phyloP scores from a whole-genome alignment of 2,888 invertebrate species.

The Eupithecia dodoneata region DNA sequence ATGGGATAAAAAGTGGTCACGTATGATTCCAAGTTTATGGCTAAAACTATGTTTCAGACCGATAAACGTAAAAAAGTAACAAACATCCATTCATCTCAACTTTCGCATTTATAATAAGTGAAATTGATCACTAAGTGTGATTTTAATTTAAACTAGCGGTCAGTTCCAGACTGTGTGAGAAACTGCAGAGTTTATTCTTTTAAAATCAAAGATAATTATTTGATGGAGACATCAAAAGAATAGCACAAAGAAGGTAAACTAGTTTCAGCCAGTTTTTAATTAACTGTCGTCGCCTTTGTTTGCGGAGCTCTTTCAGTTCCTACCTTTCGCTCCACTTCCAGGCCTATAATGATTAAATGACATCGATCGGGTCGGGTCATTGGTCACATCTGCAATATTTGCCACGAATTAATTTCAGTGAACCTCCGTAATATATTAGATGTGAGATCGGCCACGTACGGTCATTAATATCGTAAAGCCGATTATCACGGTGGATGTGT shows the following conservation, averaged over 20 bases:
- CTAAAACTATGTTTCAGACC: no score
- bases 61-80: no score
- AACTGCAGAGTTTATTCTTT: background rate
- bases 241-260: constrained; percentile 21
- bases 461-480: constrained; percentile 30
- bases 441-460: constrained; percentile 28
- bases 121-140: no score
- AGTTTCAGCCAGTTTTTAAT: constrained; percentile 48
- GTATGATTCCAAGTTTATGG: no score
- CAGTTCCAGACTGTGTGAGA: background rate
- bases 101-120: no score
- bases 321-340: constrained; percentile 64
- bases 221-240: constrained; percentile 13
- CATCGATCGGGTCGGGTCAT: constrained; percentile 67
- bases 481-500: constrained; percentile 15
- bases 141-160: background rate
- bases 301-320: constrained; percentile 54
- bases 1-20: no score
- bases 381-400: constrained; percentile 56
- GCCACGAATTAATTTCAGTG: constrained; percentile 50
- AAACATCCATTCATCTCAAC: no score
- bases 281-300: constrained; percentile 64
- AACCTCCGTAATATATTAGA: constrained; percentile 37
- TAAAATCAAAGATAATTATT: background rate
- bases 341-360: constrained; percentile 57